Conservation (phyloP, 2,113 vertebrate species). For the Atlantisia rogersi region DNA sequence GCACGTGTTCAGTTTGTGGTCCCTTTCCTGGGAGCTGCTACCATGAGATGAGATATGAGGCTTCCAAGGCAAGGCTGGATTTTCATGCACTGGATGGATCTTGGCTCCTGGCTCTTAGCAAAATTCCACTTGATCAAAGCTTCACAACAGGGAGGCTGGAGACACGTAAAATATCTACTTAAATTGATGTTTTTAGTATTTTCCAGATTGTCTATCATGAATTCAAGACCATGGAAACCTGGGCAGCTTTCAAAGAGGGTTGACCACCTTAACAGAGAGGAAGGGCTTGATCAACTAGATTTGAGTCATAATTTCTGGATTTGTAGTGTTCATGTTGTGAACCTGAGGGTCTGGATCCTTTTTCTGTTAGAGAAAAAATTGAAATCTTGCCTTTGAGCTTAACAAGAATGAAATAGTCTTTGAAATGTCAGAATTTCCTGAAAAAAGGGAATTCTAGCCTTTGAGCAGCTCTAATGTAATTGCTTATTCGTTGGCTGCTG, state of each 20-base stretch:
- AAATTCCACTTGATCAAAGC: background rate
- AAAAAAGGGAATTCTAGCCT: background rate
- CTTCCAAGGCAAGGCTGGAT: background rate
- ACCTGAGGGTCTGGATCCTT: background rate
- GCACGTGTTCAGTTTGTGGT: background rate
- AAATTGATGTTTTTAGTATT: background rate
- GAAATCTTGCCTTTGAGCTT: background rate
- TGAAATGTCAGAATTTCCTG: background rate
- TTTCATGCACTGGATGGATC: accelerated
- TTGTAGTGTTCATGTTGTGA: background rate
- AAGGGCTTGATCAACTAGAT: background rate
- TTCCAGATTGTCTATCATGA: background rate
- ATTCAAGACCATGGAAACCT: background rate
- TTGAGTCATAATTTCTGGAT: background rate
- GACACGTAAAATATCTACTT: background rate
- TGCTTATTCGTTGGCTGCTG: background rate
- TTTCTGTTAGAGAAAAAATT: background rate
- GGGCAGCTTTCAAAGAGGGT: background rate
- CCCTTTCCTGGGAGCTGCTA: background rate
- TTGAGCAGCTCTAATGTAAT: background rate
- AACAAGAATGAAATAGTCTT: background rate
- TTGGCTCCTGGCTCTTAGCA: background rate
- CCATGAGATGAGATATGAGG: background rate
- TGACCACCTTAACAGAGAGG: background rate
- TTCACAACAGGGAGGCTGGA: background rate